Conservation (phyloP, 2,797 vertebrate species). For the Enoplosus armatus region DNA sequence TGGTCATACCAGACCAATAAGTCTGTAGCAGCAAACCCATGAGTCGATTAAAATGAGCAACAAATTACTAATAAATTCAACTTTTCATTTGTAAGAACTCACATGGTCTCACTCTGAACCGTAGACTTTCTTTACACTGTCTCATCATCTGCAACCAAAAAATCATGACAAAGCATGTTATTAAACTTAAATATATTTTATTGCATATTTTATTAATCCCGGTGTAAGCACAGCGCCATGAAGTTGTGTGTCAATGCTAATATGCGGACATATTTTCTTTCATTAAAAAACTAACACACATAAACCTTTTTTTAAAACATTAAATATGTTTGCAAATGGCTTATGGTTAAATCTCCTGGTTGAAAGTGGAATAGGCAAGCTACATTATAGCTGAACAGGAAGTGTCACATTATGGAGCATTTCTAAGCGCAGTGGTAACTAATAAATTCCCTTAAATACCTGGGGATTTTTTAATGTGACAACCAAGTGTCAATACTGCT, state of each 20-base stretch:
- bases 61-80: no score
- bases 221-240: background rate
- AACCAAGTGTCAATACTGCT: constrained; percentile 53
- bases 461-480: constrained; percentile 67
- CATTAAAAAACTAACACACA: constrained; percentile 16
- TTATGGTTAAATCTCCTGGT: constrained; percentile 28
- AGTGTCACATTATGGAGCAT: constrained; percentile 25
- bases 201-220: constrained; percentile 24
- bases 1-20: background rate
- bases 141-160: constrained; percentile 1
- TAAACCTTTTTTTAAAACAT: constrained; percentile 14
- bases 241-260: constrained; percentile 11
- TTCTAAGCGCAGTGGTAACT: constrained; percentile 41
- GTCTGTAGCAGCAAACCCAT: background rate
- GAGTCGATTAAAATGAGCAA: background rate
- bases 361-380: constrained; percentile 14
- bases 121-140: background rate
- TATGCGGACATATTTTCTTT: background rate
- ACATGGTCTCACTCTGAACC: background rate
- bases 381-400: constrained; percentile 26
- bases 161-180: constrained; percentile 4
- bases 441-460: constrained; percentile 48
- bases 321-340: constrained; percentile 34
- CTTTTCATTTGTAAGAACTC: background rate
- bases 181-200: constrained; percentile 39